phyloP scores from a whole-genome alignment of 2,113 vertebrate genomes.

The Progne subis region DNA sequence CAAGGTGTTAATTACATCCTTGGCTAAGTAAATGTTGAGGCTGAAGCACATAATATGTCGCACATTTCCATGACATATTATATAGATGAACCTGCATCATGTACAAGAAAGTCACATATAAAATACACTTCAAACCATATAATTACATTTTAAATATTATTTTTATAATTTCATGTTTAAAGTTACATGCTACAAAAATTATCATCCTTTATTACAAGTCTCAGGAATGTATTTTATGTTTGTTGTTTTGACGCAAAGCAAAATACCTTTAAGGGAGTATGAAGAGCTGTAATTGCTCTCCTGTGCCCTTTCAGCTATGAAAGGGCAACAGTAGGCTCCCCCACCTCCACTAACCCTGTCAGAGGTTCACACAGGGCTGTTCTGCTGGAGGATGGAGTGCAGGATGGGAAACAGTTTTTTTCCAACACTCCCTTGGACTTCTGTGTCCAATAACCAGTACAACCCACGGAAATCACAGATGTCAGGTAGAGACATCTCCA shows the following conservation, averaged over 20 bases:
- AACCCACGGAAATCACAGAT: rapidly evolving
- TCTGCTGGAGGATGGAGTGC: neutral
- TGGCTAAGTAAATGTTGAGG: neutral
- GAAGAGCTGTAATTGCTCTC: neutral
- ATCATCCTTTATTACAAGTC: neutral
- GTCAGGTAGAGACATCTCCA: neutral
- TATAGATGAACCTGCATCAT: neutral
- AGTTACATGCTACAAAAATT: neutral
- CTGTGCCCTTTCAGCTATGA: neutral
- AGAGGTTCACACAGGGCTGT: neutral
- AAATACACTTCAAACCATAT: neutral
- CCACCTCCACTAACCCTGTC: neutral
- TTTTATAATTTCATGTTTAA: neutral
- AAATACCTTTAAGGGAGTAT: neutral
- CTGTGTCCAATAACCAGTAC: neutral
- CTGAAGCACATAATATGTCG: neutral
- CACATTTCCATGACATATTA: neutral
- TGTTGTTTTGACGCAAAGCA: neutral
- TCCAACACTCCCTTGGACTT: neutral
- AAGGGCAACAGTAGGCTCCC: neutral
- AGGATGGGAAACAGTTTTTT: neutral
- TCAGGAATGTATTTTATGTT: neutral
- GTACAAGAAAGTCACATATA: neutral
- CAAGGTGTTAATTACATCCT: neutral
- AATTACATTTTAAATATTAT: neutral